phyloP scores from a whole-genome alignment of 2,888 invertebrate genomes.

The Dinocampus coccinellae region DNA sequence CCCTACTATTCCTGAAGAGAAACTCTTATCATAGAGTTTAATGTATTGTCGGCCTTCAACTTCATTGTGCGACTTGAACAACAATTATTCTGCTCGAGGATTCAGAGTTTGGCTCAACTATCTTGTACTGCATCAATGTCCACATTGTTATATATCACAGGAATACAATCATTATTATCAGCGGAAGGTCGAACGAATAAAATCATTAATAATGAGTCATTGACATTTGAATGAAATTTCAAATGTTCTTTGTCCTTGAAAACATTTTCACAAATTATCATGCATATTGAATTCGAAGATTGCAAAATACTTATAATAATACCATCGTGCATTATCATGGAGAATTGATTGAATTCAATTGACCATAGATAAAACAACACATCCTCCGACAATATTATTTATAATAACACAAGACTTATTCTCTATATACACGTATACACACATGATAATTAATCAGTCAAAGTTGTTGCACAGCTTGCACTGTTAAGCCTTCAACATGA shows the following conservation, averaged over 20 bases:
- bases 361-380: conserved; percentile 21
- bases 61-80: conserved; percentile 27
- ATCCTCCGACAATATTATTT: conserved; percentile 44
- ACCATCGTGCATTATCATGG: conserved; percentile 6
- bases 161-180: conserved; percentile 16
- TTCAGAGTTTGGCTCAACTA: conserved; percentile 25
- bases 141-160: conserved; percentile 25
- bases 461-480: conserved; percentile 20
- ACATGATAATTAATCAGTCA: conserved; percentile 6
- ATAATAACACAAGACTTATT: conserved; percentile 32
- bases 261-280: not conserved
- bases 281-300: not conserved
- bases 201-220: conserved; percentile 3
- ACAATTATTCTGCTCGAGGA: conserved; percentile 22
- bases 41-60: conserved; percentile 31
- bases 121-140: conserved; percentile 24
- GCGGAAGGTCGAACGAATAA: conserved; percentile 15
- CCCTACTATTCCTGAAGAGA: conserved; percentile 81
- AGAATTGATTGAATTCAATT: not conserved
- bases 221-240: not conserved
- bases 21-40: conserved; percentile 71
- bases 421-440: conserved; percentile 1
- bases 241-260: not conserved
- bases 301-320: not conserved
- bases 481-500: conserved; percentile 34